These are phyloP conservation scores for Drosophila lacertosa DNA, from an alignment of 1,140 invertebrate species.

Conservation along the genomic window DNA sequence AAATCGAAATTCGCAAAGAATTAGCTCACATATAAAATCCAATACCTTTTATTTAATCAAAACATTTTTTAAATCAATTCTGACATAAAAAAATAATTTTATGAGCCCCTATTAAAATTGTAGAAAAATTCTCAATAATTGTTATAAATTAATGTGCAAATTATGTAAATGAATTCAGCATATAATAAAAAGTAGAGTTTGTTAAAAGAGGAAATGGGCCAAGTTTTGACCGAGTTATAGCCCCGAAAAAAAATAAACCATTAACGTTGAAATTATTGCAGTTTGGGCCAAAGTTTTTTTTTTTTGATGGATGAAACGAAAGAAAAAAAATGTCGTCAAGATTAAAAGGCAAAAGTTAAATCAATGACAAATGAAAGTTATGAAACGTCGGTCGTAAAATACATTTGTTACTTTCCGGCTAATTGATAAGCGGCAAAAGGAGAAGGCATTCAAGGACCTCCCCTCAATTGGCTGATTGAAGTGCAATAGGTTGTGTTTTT, in stretches of 20 bases:
- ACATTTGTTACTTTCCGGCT: conserved; percentile 28
- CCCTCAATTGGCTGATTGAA: conserved; percentile 44
- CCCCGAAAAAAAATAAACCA: background rate
- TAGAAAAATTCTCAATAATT: too few relatives aligned
- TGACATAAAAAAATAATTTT: too few relatives aligned
- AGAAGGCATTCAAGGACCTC: background rate
- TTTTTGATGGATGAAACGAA: conserved; percentile 1
- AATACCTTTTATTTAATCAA: too few relatives aligned
- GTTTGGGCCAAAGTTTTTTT: conserved; percentile 2
- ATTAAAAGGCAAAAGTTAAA: conserved; percentile 17
- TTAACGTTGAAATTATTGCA: background rate
- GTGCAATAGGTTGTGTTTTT: conserved; percentile 26
- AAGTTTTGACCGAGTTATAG: background rate
- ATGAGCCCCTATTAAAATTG: too few relatives aligned
- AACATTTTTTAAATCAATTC: too few relatives aligned
- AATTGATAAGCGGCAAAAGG: conserved; percentile 23
- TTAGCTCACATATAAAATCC: too few relatives aligned
- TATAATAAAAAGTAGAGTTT: too few relatives aligned
- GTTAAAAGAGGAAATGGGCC: background rate
- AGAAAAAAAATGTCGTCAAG: conserved; percentile 13
- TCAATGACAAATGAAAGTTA: conserved; percentile 49
- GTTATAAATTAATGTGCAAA: too few relatives aligned
- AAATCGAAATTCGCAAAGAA: too few relatives aligned
- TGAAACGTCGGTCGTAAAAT: conserved; percentile 31
- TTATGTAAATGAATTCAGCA: too few relatives aligned